Percentiles rank a stretch among this genome's conserved stretches.
Evolutionary conservation across 1,140 invertebrate genomes (phyloP).

Genomic region (Pseudobourletiella spinata): DNA sequence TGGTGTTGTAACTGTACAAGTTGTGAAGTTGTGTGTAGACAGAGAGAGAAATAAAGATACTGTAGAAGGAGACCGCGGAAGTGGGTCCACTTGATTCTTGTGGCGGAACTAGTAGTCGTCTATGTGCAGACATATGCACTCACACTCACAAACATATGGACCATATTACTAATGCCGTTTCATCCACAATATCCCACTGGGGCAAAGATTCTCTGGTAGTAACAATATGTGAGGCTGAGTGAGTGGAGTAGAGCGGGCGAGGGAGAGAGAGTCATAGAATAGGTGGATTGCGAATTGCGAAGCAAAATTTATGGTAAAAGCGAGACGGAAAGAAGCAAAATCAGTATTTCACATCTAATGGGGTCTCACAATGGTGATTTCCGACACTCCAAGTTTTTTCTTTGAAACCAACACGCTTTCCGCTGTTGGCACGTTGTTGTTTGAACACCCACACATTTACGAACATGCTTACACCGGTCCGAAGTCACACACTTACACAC

Average conservation of each 20-base stretch:
- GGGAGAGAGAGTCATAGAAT: neutral
- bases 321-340: conserved; percentile 12
- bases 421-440: neutral
- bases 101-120: no score
- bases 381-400: conserved; percentile 17
- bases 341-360: conserved; percentile 24
- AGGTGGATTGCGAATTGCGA: conserved; percentile 3
- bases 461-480: neutral
- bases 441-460: neutral
- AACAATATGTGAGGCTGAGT: neutral
- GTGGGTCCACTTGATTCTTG: no score
- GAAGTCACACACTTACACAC: neutral
- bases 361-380: conserved; percentile 19
- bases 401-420: conserved; percentile 3
- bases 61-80: no score
- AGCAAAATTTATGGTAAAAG: conserved; percentile 20
- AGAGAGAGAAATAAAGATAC: no score
- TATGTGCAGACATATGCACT: no score
- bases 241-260: neutral
- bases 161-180: no score
- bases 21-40: no score
- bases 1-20: no score
- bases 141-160: no score
- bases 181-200: no score
- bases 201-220: no score